phyloP scores from a whole-genome alignment of 1,140 invertebrate genomes.

The Gryon sp. region DNA sequence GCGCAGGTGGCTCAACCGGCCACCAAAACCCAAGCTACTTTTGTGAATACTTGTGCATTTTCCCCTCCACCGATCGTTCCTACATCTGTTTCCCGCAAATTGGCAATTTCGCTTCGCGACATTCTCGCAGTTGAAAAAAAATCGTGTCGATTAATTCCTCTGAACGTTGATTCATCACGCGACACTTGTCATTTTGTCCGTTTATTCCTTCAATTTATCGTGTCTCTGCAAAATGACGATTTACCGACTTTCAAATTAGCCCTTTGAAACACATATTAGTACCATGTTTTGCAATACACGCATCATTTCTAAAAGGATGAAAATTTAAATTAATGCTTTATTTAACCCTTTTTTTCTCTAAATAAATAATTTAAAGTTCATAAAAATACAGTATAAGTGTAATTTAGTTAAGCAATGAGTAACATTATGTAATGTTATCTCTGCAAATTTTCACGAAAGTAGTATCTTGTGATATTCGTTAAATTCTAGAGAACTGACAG shows the following conservation, averaged over 20 bases:
- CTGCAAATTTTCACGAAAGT: slow-evolving; percentile 12
- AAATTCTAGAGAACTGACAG: slow-evolving; percentile 37
- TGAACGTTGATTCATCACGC: slow-evolving; percentile 66
- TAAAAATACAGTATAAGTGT: too few relatives aligned
- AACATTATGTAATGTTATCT: slow-evolving; percentile 15
- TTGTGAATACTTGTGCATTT: slow-evolving; percentile 25
- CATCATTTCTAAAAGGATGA: too few relatives aligned
- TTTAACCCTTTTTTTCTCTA: too few relatives aligned
- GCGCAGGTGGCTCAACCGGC: slow-evolving; percentile 51
- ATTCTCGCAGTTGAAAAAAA: slow-evolving; percentile 46
- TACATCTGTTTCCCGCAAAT: slow-evolving; percentile 57
- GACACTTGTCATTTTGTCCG: slow-evolving; percentile 39
- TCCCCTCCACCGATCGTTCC: slow-evolving; percentile 10
- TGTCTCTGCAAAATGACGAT: slow-evolving; percentile 61
- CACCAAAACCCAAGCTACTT: slow-evolving; percentile 30
- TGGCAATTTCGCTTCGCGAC: slow-evolving; percentile 46
- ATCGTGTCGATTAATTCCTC: slow-evolving; percentile 68
- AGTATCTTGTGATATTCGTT: slow-evolving; percentile 19
- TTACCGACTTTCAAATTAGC: too few relatives aligned
- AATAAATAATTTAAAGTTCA: too few relatives aligned
- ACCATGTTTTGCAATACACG: too few relatives aligned
- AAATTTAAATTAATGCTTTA: too few relatives aligned
- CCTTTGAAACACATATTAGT: too few relatives aligned
- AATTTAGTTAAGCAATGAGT: neutral
- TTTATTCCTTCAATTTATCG: slow-evolving; percentile 61